These are phyloP conservation scores for Centropus bengalensis DNA, from an alignment of 2,113 vertebrate genomes.

Conservation along the genomic window DNA sequence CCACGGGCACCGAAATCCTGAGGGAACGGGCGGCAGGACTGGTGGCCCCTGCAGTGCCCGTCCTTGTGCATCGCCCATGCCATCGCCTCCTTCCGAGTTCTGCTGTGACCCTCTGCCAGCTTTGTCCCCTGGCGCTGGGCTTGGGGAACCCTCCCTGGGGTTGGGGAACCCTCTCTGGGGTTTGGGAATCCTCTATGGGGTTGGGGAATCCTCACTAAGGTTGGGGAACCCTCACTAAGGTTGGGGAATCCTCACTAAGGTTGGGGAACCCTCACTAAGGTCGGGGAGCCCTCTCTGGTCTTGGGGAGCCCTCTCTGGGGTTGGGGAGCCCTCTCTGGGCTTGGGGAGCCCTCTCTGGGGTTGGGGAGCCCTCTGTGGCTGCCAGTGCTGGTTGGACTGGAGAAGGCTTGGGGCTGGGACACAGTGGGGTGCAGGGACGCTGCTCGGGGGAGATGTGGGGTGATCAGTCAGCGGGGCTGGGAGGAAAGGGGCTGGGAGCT, in stretches of 20 bases:
- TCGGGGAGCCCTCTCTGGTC: background rate
- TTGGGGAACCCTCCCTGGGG: too few species aligned
- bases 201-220: background rate
- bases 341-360: background rate
- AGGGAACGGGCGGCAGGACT: accelerated
- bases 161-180: background rate
- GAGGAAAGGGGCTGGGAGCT: background rate
- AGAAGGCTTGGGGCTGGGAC: background rate
- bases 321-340: background rate
- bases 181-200: background rate
- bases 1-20: accelerated
- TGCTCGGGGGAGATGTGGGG: accelerated
- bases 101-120: background rate
- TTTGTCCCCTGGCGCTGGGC: background rate
- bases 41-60: background rate
- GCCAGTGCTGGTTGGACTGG: background rate
- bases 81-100: background rate
- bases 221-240: too few species aligned
- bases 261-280: background rate
- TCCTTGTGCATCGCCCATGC: background rate
- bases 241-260: background rate
- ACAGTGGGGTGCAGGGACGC: background rate
- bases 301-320: too few species aligned
- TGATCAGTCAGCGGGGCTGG: background rate
- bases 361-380: background rate